phyloP scores from a whole-genome alignment of 1,140 invertebrate genomes.

The Drosophila cardini region DNA sequence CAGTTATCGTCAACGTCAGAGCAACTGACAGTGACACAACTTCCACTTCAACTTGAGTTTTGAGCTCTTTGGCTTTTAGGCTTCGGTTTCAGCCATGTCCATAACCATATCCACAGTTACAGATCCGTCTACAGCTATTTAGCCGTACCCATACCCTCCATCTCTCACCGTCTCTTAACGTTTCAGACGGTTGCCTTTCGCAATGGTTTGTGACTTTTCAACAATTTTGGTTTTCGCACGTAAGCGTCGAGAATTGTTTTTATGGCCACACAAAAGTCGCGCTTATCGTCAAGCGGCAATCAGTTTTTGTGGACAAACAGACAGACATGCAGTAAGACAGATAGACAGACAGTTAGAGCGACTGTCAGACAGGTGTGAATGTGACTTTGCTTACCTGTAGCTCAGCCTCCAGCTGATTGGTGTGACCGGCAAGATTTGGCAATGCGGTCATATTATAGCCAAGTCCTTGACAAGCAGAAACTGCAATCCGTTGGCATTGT shows the following conservation, averaged over 20 bases:
- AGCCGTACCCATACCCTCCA: background rate
- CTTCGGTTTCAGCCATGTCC: conserved; percentile 30
- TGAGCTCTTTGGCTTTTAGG: background rate
- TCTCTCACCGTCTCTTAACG: background rate
- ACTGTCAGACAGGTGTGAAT: background rate
- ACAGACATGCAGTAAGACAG: background rate
- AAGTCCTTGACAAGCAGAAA: conserved; percentile 92
- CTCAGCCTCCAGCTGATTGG: conserved; percentile 90
- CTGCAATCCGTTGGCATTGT: conserved; percentile 92
- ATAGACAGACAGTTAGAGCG: background rate
- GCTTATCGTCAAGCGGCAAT: conserved; percentile 55
- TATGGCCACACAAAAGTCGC: conserved; percentile 63
- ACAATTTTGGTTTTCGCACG: conserved; percentile 58
- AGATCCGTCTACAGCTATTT: conserved; percentile 37
- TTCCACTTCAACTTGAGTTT: background rate
- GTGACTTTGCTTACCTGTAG: conserved; percentile 86
- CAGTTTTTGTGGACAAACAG: conserved; percentile 1
- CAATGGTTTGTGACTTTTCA: conserved; percentile 53
- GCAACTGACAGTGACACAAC: conserved; percentile 25
- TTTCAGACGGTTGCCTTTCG: conserved; percentile 23
- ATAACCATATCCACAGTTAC: conserved; percentile 46
- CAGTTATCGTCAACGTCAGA: conserved; percentile 41
- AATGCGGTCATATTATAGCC: conserved; percentile 95
- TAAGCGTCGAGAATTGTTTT: conserved; percentile 66
- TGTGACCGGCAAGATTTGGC: conserved; percentile 93